phyloP scores from a whole-genome alignment of 2,888 invertebrate species.

The Andrena haemorrhoa region DNA sequence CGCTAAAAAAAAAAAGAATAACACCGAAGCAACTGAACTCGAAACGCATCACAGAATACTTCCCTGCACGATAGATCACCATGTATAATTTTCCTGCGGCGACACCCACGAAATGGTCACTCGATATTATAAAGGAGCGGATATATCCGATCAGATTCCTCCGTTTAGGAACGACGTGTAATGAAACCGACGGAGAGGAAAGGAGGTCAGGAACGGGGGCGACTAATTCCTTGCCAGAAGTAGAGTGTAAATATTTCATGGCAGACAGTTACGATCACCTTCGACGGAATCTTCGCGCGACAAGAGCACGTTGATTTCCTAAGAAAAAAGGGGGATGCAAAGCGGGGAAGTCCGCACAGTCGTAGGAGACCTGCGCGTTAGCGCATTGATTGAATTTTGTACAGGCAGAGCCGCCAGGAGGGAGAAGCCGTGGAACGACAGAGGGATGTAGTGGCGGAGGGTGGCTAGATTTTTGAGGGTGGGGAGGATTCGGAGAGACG shows the following conservation, averaged over 20 bases:
- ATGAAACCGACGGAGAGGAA: not conserved
- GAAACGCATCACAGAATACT: not conserved
- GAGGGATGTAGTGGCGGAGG: slow-evolving; percentile 22
- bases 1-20: not conserved
- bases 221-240: slow-evolving; percentile 2
- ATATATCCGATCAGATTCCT: not conserved
- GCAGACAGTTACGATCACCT: slow-evolving; percentile 2
- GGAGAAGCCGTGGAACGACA: slow-evolving; percentile 39
- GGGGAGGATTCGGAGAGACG: slow-evolving; percentile 66
- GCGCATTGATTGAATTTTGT: slow-evolving; percentile 79
- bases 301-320: slow-evolving; percentile 32
- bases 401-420: slow-evolving; percentile 56
- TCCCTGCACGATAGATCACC: not conserved
- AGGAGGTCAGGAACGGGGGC: not conserved
- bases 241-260: not conserved
- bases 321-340: slow-evolving; percentile 23
- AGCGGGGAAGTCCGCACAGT: slow-evolving; percentile 57
- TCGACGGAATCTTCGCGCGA: slow-evolving; percentile 31
- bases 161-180: not conserved
- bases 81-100: not conserved
- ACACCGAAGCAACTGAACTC: not conserved
- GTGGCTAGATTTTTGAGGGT: slow-evolving; percentile 63
- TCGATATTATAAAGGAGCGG: not conserved
- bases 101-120: not conserved
- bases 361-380: slow-evolving; percentile 68